Evolutionary conservation across 2,888 invertebrate species (phyloP), one percentile per base, ranked within the genome.

Genomic region (Gisinianus flammeolus): DNA sequence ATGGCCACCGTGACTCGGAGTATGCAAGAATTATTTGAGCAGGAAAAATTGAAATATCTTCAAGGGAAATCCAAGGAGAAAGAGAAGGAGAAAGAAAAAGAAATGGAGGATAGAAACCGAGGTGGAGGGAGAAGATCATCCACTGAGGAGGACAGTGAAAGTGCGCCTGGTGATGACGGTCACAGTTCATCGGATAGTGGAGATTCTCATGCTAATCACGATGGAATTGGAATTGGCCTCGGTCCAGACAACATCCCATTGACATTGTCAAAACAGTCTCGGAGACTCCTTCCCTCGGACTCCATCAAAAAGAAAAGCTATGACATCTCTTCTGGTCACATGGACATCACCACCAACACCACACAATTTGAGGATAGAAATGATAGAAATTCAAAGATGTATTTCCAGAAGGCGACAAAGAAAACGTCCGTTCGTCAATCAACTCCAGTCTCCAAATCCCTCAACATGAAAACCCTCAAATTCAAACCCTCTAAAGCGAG

Each of bases 11-110:
- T 71, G 2, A 71, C 71, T 0, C 24, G 30, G 22, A 71, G 71
- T 56, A 71, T 71, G 71, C 71, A 71, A 56, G 54, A 71, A 19
- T 22, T 71, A 24, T 71, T 71, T 31, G 56, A 71, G 28, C 71
- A 56, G 28, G 71, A 71, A 31, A 71, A 71, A 71, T 28, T 71
- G 24, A 71, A 56, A 56, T 71, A 71, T 31, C 28, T 71, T 19
- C 30, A 30, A 28, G 28, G 44, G 5, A 71, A 26, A 30, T 71
- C 71, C 3, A 30, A 31, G n/a, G 33, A 67, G 33, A 28, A 31
- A 31, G 67, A 67, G 12, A 31, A 26, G 26, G 62, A 12, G 26
- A 26, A 19, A 35, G 35, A 35, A 35, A 12, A 35, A 35, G 35
- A 35, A 35, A 44, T 16, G 2, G 44, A 44, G 19, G 44, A 44